phyloP scores from a whole-genome alignment of 1,140 invertebrate genomes.

The Argopecten irradians region DNA sequence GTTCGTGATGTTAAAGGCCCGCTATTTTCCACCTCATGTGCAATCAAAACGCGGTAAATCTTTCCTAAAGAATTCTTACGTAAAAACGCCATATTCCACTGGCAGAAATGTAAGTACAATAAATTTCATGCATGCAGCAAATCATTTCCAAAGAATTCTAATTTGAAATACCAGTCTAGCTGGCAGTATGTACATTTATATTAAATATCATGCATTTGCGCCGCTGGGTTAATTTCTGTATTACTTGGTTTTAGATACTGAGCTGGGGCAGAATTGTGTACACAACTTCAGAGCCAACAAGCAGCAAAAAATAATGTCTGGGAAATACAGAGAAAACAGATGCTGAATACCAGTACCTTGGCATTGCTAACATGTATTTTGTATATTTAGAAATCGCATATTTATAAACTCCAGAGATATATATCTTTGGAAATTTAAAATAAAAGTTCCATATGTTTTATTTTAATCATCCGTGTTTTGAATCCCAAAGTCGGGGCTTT shows the following conservation, averaged over 20 bases:
- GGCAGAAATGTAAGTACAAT: not conserved
- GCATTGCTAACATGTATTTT: not conserved
- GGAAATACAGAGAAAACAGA: not conserved
- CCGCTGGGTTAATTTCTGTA: not conserved
- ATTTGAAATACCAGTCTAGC: not conserved
- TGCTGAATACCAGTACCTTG: not conserved
- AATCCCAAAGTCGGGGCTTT: no score
- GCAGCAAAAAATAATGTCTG: not conserved
- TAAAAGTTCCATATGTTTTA: no score
- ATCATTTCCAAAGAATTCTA: not conserved
- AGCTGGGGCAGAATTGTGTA: not conserved
- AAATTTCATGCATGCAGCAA: conserved; percentile 4
- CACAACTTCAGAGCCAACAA: not conserved
- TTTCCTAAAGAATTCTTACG: not conserved
- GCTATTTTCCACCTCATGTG: not conserved
- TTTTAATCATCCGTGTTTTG: no score
- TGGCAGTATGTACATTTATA: not conserved
- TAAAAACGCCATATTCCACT: not conserved
- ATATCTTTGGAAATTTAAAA: not conserved
- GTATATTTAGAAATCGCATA: not conserved
- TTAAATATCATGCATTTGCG: not conserved
- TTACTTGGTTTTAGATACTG: not conserved
- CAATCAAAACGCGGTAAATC: conserved; percentile 17
- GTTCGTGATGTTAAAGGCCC: not conserved
- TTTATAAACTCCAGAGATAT: not conserved